Evolutionary conservation across 2,113 vertebrate genomes (phyloP).

Genomic region (Verasper variegatus): DNA sequence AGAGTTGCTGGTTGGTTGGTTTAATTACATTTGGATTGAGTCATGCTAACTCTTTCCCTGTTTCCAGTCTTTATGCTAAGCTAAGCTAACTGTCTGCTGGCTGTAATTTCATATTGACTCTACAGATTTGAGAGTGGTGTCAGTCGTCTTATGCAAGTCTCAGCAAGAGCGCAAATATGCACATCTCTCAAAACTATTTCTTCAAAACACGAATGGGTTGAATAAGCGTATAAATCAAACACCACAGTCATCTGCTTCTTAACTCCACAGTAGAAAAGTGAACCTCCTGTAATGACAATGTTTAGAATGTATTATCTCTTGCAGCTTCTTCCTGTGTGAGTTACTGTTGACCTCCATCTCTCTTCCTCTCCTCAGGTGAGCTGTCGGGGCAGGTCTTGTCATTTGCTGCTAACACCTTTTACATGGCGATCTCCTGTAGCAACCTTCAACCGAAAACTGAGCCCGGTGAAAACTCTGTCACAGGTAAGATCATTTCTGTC

Average conservation of each 20-base stretch:
- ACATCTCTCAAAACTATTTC: background rate
- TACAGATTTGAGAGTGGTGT: background rate
- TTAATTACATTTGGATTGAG: too few relatives aligned
- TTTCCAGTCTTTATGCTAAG: too few relatives aligned
- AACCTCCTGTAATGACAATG: too few relatives aligned
- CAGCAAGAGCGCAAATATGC: background rate
- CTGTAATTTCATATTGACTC: background rate
- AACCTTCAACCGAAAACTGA: slow-evolving; percentile 65
- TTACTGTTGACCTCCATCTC: background rate
- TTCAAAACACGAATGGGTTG: background rate
- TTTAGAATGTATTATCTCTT: too few relatives aligned
- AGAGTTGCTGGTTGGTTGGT: too few relatives aligned
- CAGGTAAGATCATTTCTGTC: slow-evolving; percentile 41
- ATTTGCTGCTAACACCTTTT: slow-evolving; percentile 85
- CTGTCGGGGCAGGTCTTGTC: slow-evolving; percentile 82
- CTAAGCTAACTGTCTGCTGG: too few relatives aligned
- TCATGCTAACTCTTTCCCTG: too few relatives aligned
- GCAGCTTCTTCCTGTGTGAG: background rate
- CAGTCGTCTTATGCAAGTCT: background rate
- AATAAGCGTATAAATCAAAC: background rate
- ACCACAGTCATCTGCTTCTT: too few relatives aligned
- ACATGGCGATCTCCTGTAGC: slow-evolving; percentile 84
- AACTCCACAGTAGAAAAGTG: too few relatives aligned
- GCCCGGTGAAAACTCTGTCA: background rate
- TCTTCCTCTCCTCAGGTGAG: slow-evolving; percentile 67